These are phyloP conservation scores for Microcebus lehilahytsara DNA, from an alignment of 2,113 vertebrate genomes.

Conservation along the genomic window DNA sequence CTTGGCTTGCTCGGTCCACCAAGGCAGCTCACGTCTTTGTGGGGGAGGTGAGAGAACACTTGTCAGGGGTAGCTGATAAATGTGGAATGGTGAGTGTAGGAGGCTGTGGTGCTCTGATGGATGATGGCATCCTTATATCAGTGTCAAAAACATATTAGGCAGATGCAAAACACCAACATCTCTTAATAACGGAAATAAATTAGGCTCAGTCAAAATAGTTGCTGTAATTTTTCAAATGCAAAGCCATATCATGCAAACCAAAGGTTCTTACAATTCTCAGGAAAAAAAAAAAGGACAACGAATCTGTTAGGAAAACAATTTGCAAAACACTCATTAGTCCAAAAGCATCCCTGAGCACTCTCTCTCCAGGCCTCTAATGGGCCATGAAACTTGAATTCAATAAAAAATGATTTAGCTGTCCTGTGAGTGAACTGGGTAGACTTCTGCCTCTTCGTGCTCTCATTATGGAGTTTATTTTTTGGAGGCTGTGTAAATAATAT, in stretches of 20 bases:
- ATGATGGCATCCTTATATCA: conserved; percentile 40
- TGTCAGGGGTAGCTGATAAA: background rate
- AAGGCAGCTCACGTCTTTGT: background rate
- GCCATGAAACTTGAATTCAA: conserved; percentile 87
- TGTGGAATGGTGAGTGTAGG: conserved; percentile 19
- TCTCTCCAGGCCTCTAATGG: conserved; percentile 83
- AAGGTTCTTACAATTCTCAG: conserved; percentile 62
- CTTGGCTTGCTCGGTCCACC: background rate
- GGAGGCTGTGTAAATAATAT: conserved; percentile 78
- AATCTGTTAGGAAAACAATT: conserved; percentile 82
- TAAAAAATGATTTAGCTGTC: conserved; percentile 87
- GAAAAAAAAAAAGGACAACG: conserved; percentile 43
- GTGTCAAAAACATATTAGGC: conserved; percentile 55
- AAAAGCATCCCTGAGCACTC: conserved; percentile 79
- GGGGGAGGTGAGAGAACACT: background rate
- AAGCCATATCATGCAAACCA: conserved; percentile 59
- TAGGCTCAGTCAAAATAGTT: conserved; percentile 70
- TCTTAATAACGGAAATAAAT: conserved; percentile 68
- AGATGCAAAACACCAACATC: background rate
- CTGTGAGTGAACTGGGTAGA: conserved; percentile 74
- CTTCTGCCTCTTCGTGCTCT: conserved; percentile 76
- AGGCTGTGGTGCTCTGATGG: conserved; percentile 54
- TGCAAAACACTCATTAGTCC: conserved; percentile 85
- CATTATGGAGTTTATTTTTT: conserved; percentile 64
- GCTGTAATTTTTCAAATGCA: background rate